These are phyloP conservation scores for Threskiornis aethiopicus DNA, from an alignment of 2,797 vertebrate genomes.

Conservation along the genomic window DNA sequence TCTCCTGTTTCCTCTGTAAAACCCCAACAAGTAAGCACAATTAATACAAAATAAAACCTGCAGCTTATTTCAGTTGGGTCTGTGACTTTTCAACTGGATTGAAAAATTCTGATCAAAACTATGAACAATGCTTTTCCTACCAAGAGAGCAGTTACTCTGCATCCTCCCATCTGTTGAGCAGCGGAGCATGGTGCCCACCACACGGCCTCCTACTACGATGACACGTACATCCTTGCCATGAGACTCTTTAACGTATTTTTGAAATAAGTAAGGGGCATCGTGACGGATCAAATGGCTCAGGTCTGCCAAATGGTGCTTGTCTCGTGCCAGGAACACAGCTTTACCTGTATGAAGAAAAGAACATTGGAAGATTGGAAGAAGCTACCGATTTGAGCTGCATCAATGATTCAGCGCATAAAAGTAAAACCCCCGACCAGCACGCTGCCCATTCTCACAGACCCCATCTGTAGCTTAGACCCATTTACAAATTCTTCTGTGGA, in stretches of 20 bases:
- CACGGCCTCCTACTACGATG: conserved; percentile 82
- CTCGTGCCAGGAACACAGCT: conserved; percentile 83
- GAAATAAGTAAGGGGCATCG: conserved; percentile 83
- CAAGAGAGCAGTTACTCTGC: conserved; percentile 85
- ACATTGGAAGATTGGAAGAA: not conserved
- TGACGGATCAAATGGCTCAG: conserved; percentile 83
- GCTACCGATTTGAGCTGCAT: not conserved
- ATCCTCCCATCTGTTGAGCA: conserved; percentile 84
- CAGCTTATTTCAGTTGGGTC: not conserved
- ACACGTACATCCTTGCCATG: conserved; percentile 84
- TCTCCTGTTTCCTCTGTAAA: not conserved
- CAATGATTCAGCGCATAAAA: not conserved
- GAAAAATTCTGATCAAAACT: not conserved
- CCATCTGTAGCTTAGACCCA: not conserved
- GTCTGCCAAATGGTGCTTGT: conserved; percentile 84
- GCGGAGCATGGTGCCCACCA: conserved; percentile 84
- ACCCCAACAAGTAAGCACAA: not conserved
- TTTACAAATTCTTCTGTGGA: not conserved
- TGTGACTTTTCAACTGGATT: not conserved
- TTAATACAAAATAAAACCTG: not conserved
- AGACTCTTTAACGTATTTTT: conserved; percentile 83
- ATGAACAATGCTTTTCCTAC: conserved; percentile 64
- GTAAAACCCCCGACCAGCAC: not conserved
- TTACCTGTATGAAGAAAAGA: conserved; percentile 71
- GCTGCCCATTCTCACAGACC: not conserved